Evolutionary conservation across 2,797 vertebrate species (phyloP).

Genomic region (Rallus crepitans): DNA sequence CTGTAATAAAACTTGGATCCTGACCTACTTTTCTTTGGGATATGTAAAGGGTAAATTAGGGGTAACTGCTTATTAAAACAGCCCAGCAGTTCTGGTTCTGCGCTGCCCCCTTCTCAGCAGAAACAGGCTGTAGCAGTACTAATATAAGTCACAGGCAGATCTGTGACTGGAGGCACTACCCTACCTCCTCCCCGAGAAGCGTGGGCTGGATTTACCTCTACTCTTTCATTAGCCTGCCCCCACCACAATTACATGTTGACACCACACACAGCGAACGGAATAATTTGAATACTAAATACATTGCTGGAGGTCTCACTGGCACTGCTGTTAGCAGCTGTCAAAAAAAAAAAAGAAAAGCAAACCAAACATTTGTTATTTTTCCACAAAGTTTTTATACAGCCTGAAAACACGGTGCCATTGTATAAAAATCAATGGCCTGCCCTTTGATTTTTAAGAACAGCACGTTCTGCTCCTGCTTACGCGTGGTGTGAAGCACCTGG

Average conservation of each 20-base stretch:
- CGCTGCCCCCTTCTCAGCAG: neutral
- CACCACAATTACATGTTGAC: constrained; percentile 46
- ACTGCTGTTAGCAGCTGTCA: constrained; percentile 40
- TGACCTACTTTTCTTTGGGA: neutral
- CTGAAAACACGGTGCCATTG: neutral
- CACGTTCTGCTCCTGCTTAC: neutral
- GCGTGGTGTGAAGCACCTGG: neutral
- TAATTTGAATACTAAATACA: constrained; percentile 40
- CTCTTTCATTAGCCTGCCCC: constrained; percentile 34
- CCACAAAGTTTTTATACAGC: constrained; percentile 15
- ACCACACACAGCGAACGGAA: neutral
- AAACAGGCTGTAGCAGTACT: neutral
- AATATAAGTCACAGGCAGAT: neutral
- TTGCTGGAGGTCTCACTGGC: constrained; percentile 40
- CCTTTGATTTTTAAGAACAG: neutral
- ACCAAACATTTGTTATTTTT: constrained; percentile 16
- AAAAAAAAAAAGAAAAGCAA: constrained; percentile 61
- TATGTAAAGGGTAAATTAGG: neutral
- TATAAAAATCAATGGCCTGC: neutral
- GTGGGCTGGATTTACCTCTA: constrained; percentile 19
- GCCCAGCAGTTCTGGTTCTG: neutral
- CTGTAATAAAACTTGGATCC: neutral
- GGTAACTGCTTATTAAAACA: neutral
- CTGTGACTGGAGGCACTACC: neutral
- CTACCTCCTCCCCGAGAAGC: neutral